These are phyloP conservation scores for Battus philenor DNA, from an alignment of 1,140 invertebrate species.

Conservation along the genomic window DNA sequence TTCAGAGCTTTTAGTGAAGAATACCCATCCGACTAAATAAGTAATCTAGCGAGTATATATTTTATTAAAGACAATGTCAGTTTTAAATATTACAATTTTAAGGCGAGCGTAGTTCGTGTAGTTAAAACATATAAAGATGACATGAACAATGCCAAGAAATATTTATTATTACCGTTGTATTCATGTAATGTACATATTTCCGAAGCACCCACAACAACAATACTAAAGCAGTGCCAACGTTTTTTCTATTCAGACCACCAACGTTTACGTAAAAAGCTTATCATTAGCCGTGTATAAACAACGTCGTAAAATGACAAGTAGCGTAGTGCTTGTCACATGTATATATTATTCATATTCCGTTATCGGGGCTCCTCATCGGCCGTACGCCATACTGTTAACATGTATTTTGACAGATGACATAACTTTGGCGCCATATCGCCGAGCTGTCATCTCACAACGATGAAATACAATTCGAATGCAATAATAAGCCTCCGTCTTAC, in stretches of 20 bases:
- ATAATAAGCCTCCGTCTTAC: constrained; percentile 73
- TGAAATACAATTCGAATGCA: constrained; percentile 66
- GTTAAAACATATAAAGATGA: too few species aligned
- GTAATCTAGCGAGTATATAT: too few species aligned
- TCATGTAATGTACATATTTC: too few species aligned
- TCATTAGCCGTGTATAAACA: constrained; percentile 63
- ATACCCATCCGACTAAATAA: too few species aligned
- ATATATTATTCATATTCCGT: constrained; percentile 52
- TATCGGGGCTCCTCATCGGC: constrained; percentile 40
- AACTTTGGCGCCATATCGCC: constrained; percentile 63
- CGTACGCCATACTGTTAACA: constrained; percentile 58
- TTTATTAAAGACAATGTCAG: too few species aligned
- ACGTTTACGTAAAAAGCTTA: constrained; percentile 60
- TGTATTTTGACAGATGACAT: constrained; percentile 75
- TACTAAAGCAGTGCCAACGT: constrained; percentile 20
- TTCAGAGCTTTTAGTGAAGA: too few species aligned
- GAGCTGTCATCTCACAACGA: constrained; percentile 46
- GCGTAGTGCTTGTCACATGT: constrained; percentile 45
- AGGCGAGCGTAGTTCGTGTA: too few species aligned
- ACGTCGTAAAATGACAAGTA: constrained; percentile 69
- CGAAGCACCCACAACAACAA: too few species aligned
- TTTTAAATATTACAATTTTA: too few species aligned
- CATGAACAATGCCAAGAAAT: too few species aligned
- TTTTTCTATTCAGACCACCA: constrained; percentile 58
- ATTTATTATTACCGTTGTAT: too few species aligned